Evolutionary conservation across 1,140 invertebrate species (phyloP), one percentile per base, ranked within the genome.

Genomic region (Nylanderia fulva): DNA sequence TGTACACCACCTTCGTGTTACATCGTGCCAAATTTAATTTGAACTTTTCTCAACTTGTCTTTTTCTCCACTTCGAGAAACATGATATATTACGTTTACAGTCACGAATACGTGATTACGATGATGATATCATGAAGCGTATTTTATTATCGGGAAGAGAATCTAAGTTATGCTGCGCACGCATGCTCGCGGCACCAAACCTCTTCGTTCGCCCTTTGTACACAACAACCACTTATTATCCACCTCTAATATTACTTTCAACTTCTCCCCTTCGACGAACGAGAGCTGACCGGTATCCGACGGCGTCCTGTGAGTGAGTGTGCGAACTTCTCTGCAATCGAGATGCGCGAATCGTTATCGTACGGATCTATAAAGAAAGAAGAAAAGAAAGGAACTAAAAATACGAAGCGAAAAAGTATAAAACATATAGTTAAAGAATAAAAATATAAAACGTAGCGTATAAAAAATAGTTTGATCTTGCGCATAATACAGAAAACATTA

Each of bases 201-300:
- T 92, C 97, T 97, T 77, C 96, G 96, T n/a, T 97, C 96, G 24
- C 97, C 97, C 84, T 96, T 95, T 86, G 97, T 97, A 92, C 97
- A 98, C 29, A 97, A 93, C 75, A 97, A 93, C 96, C 97, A 97
- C 90, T 97, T 97, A 86, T 96, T 96, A 92, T 98, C 97, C 15
- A 98, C 97, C 88, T 97, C 97, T 36, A 97, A 93, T 54, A 98
- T 96, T 4, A 98, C 96, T 86, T 96, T 96, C 29, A 98, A 93
- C 64, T 96, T 96, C 88, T 97, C 97, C 0, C 97, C 97, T 91
- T 97, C 97, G 88, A 96, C 97, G 94, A 97, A 98, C 21, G 97
- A 96, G n/a, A 98, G 94, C 90, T 97, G 97, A 48, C 97, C 97
- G 54, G 96, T 97, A 89, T 97, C 96, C 1, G 97, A 97, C 15